Evolutionary conservation across 2,888 invertebrate species (phyloP).

Genomic region (Parnassius glacialis): DNA sequence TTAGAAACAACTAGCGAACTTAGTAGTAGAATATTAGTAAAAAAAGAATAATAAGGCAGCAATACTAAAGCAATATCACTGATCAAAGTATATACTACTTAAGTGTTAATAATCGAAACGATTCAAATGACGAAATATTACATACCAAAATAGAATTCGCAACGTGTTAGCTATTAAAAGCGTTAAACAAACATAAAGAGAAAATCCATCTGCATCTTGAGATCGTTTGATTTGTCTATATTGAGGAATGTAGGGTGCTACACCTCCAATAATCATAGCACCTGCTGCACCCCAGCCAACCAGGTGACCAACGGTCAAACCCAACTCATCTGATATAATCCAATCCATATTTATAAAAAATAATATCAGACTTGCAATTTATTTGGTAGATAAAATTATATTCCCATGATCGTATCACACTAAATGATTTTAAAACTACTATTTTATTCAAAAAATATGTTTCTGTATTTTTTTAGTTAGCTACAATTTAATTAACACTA

Average conservation of each 20-base stretch:
- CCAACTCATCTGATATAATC: constrained; percentile 88
- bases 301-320: constrained; percentile 87
- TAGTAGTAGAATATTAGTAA: no score
- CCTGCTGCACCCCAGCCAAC: constrained; percentile 90
- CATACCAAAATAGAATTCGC: constrained; percentile 98
- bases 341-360: constrained; percentile 82
- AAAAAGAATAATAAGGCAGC: no score
- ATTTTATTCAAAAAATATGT: no score
- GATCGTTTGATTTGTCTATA: constrained; percentile 95
- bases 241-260: constrained; percentile 97
- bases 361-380: background rate
- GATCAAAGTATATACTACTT: background rate
- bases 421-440: no score
- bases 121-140: constrained; percentile 31
- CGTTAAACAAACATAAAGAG: constrained; percentile 96
- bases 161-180: constrained; percentile 97
- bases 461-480: no score
- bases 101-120: background rate
- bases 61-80: no score
- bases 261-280: constrained; percentile 97
- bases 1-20: no score
- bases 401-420: no score
- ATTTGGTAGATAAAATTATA: no score
- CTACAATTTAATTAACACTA: no score
- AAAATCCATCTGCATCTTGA: constrained; percentile 98